Evolutionary conservation across 2,797 vertebrate species (phyloP).

Genomic region (Typhlichthys subterraneus): DNA sequence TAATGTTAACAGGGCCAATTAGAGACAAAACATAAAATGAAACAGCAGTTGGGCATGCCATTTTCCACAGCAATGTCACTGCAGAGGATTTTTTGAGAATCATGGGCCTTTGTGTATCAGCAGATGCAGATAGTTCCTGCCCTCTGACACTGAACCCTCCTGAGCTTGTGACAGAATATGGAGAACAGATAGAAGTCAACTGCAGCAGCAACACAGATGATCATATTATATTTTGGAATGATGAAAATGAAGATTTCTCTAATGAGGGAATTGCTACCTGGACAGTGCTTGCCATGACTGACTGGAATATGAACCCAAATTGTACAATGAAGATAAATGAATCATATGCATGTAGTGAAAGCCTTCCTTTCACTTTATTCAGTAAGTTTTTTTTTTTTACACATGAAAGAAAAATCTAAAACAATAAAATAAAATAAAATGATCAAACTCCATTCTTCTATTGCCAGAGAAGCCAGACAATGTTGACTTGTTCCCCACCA

Average conservation of each 20-base stretch:
- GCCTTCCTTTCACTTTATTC: conserved; percentile 36
- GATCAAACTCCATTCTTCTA: conserved; percentile 11
- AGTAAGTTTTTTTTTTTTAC: conserved; percentile 42
- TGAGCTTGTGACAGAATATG: conserved; percentile 10
- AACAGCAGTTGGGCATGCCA: too few species aligned
- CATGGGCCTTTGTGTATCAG: too few species aligned
- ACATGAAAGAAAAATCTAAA: neutral
- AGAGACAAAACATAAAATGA: too few species aligned
- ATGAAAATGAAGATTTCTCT: accelerated
- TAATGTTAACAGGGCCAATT: too few species aligned
- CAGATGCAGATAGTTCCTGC: neutral
- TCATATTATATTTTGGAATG: conserved; percentile 11
- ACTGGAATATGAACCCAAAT: conserved; percentile 11
- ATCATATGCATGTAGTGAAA: conserved; percentile 17
- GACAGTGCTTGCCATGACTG: accelerated
- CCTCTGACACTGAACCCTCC: conserved; percentile 29
- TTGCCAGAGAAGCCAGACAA: conserved; percentile 46
- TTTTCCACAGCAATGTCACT: too few species aligned
- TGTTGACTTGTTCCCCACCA: neutral
- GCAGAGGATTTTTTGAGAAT: too few species aligned
- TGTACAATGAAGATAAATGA: conserved; percentile 22
- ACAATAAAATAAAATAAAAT: neutral
- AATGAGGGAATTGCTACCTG: accelerated
- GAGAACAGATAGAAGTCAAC: accelerated
- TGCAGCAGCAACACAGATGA: neutral